A percentile compares a stretch with the other conserved stretches of the same genome.
Evolutionary conservation across 2,888 invertebrate genomes (phyloP).

Genomic region (Campoletis raptor): DNA sequence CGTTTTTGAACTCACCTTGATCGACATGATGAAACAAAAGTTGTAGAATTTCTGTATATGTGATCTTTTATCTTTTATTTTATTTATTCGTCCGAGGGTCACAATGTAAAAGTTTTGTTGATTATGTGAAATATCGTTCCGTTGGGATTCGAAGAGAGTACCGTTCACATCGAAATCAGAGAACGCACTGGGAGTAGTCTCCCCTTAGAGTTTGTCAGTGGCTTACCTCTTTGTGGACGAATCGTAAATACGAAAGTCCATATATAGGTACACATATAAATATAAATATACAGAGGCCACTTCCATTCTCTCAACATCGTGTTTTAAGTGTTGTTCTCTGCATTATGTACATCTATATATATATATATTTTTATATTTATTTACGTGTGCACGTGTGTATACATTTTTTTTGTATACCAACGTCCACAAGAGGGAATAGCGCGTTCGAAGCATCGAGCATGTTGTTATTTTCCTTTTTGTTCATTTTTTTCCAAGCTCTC

Average conservation of each 20-base stretch:
- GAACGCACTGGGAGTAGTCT: conserved; percentile 77
- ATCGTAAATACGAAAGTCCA: conserved; percentile 79
- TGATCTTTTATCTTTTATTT: not conserved
- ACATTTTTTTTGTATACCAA: not conserved
- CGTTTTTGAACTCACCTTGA: conserved; percentile 53
- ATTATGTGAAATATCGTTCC: conserved; percentile 3
- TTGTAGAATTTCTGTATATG: not conserved
- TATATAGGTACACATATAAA: conserved; percentile 62
- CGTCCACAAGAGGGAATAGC: not conserved
- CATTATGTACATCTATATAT: not conserved
- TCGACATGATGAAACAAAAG: conserved; percentile 57
- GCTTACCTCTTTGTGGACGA: conserved; percentile 70
- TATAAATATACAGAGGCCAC: conserved; percentile 60
- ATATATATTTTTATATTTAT: not conserved
- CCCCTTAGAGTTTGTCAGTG: conserved; percentile 68
- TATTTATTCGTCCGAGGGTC: not conserved
- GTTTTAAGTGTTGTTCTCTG: not conserved
- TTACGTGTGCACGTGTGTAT: no score
- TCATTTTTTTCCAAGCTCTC: not conserved
- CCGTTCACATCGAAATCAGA: conserved; percentile 79
- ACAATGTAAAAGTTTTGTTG: conserved; percentile 1
- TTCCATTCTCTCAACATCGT: conserved; percentile 33
- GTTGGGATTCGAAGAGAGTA: conserved; percentile 13
- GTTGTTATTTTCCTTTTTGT: conserved; percentile 22
- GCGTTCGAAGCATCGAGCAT: conserved; percentile 24